Evolutionary conservation across 92 coral and sea anemone species (phyloP).

Genomic region (Phymanthus crucifer): DNA sequence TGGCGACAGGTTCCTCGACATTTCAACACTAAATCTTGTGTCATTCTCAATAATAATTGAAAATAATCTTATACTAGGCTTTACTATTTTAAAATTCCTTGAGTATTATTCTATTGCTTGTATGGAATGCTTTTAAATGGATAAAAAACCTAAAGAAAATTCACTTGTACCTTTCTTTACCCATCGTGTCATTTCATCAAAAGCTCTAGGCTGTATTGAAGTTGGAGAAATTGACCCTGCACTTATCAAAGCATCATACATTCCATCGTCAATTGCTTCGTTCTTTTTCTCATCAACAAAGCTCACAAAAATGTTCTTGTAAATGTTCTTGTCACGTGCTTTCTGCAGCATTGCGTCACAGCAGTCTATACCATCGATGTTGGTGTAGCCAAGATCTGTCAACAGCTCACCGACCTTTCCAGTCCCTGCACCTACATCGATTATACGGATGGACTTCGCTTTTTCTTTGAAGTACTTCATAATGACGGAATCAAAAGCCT

Average conservation of each 20-base stretch:
- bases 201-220: slow-evolving; percentile 19
- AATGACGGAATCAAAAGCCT: slow-evolving; percentile 1
- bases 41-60: no score
- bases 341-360: slow-evolving; percentile 27
- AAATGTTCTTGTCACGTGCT: slow-evolving; percentile 32
- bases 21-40: no score
- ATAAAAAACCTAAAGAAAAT: no score
- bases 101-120: no score
- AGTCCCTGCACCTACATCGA: slow-evolving; percentile 55
- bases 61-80: no score
- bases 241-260: slow-evolving; percentile 39
- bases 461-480: background rate
- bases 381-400: slow-evolving; percentile 35
- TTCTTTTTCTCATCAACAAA: slow-evolving; percentile 11
- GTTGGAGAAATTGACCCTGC: slow-evolving; percentile 30
- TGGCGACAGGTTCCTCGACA: no score
- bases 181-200: slow-evolving; percentile 33
- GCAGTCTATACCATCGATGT: slow-evolving; percentile 46
- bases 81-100: no score
- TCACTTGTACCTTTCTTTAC: slow-evolving; percentile 16
- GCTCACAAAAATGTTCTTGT: slow-evolving; percentile 8
- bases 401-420: slow-evolving; percentile 35
- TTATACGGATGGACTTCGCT: background rate
- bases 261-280: slow-evolving; percentile 30
- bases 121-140: no score